Evolutionary conservation across 1,140 invertebrate genomes (phyloP).

Genomic region (Hetaerina americana): DNA sequence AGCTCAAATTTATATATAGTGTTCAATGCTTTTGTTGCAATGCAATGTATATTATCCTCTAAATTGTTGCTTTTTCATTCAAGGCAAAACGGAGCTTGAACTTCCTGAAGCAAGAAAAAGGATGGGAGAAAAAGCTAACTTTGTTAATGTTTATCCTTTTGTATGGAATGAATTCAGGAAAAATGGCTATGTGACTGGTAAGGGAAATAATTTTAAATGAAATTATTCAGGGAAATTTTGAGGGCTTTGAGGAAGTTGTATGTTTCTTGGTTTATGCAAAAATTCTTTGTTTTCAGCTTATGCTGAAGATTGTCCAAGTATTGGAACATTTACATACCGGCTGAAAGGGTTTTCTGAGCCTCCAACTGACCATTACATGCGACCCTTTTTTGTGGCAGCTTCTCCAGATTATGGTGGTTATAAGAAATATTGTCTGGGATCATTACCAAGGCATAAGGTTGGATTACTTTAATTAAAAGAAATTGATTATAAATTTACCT

Average conservation of each 20-base stretch:
- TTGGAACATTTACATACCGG: constrained; percentile 83
- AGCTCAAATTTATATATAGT: too few species aligned
- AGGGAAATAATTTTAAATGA: constrained; percentile 5
- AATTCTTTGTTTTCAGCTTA: constrained; percentile 45
- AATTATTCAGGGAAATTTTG: background rate
- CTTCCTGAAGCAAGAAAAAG: constrained; percentile 73
- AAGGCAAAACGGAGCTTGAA: constrained; percentile 69
- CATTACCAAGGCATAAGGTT: constrained; percentile 64
- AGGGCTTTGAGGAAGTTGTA: background rate
- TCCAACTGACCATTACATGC: constrained; percentile 85
- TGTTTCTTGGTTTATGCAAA: background rate
- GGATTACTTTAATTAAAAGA: constrained; percentile 12
- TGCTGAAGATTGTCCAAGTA: constrained; percentile 70
- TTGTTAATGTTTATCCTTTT: constrained; percentile 68
- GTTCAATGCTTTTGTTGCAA: too few species aligned
- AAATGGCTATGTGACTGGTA: constrained; percentile 48
- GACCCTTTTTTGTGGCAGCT: constrained; percentile 57
- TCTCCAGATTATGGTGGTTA: constrained; percentile 29
- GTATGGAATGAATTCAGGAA: constrained; percentile 63
- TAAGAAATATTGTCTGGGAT: constrained; percentile 55
- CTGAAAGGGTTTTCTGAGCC: constrained; percentile 72
- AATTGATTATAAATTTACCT: background rate
- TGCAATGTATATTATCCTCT: too few species aligned
- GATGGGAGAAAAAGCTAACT: constrained; percentile 43
- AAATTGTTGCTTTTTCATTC: constrained; percentile 7